A percentile compares a stretch with the other conserved stretches of the same genome.
Conservation (phyloP, 2,888 invertebrate species). For the Torymus texanus region DNA sequence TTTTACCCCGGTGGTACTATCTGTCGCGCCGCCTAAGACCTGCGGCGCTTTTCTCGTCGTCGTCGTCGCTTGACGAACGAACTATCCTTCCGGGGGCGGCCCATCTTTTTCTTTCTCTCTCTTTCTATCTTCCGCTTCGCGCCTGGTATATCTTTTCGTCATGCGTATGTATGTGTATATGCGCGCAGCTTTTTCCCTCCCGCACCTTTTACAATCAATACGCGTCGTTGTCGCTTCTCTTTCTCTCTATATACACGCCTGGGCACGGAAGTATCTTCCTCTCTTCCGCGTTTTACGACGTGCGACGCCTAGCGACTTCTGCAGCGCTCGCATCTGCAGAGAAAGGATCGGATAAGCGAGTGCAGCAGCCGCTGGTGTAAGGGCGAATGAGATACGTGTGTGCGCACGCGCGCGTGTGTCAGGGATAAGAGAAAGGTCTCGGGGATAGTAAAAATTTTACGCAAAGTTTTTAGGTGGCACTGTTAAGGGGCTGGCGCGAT, state of each 20-base stretch:
- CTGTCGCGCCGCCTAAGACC: conserved; percentile 3
- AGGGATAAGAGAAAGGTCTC: not conserved
- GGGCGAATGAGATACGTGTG: not conserved
- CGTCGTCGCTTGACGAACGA: conserved; percentile 21
- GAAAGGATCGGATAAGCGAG: conserved; percentile 22
- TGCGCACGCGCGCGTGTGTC: not conserved
- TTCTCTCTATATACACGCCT: not conserved
- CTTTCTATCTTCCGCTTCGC: not conserved
- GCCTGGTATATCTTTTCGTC: conserved; percentile 28
- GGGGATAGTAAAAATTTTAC: conserved; percentile 41
- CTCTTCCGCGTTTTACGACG: conserved; percentile 23
- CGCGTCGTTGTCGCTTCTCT: not conserved
- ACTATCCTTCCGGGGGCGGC: conserved; percentile 18
- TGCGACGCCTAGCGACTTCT: not conserved
- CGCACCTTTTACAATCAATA: not conserved
- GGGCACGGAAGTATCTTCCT: conserved; percentile 1
- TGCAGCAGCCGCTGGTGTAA: conserved; percentile 14
- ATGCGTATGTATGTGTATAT: conserved; percentile 17
- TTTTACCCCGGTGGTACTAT: conserved; percentile 8
- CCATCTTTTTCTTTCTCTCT: not conserved
- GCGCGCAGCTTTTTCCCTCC: not conserved
- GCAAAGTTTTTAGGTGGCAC: conserved; percentile 31
- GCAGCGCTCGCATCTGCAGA: conserved; percentile 13
- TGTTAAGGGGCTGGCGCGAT: conserved; percentile 35
- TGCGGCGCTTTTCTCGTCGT: not conserved